Conservation (phyloP, 1,140 invertebrate species). For the Aplysia californica region DNA sequence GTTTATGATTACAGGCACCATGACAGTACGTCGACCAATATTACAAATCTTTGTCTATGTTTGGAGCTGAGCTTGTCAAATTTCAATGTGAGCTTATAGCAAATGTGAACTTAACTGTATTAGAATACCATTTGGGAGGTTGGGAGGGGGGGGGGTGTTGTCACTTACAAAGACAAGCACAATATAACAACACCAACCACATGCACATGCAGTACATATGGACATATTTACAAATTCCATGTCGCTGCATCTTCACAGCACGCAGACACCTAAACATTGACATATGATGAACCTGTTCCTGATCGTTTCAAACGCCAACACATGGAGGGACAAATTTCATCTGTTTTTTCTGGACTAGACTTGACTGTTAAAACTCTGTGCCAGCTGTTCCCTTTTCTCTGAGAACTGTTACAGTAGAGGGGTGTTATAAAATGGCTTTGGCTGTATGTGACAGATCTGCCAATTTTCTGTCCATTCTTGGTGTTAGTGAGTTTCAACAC, state of each 20-base stretch:
- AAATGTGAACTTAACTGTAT: neutral
- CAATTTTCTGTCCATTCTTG: neutral
- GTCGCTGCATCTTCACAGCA: neutral
- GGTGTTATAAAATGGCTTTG: neutral
- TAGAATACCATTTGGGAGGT: too few relatives aligned
- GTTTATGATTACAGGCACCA: neutral
- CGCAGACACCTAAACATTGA: neutral
- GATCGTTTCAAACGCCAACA: neutral
- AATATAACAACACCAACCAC: neutral
- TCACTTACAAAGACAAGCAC: neutral
- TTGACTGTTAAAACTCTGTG: neutral
- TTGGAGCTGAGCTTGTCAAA: neutral
- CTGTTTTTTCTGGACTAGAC: neutral
- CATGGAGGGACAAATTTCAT: neutral
- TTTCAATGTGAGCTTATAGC: neutral
- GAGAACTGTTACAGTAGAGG: neutral
- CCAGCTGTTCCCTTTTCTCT: neutral
- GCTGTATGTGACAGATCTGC: neutral
- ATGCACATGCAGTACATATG: neutral
- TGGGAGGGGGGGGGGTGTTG: neutral
- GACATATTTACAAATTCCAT: neutral
- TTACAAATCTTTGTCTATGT: neutral
- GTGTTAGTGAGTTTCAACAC: neutral
- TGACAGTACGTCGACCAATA: neutral
- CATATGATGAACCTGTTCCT: neutral